These are phyloP conservation scores for Petrocephalus schoutedeni DNA, from an alignment of 2,797 vertebrate genomes.

Conservation along the genomic window DNA sequence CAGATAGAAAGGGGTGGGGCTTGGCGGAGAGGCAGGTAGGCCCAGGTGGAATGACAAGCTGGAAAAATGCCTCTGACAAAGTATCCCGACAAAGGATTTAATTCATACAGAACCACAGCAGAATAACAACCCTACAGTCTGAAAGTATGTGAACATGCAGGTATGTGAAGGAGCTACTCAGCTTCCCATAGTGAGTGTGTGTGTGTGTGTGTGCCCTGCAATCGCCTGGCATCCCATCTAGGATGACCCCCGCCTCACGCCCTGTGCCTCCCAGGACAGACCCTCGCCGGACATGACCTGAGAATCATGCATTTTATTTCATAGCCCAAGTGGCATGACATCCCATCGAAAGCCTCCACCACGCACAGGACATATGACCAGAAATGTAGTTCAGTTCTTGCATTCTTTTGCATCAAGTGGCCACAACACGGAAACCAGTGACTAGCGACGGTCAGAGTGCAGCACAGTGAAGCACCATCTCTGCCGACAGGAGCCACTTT, in stretches of 20 bases:
- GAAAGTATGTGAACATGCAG: background rate
- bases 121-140: background rate
- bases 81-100: background rate
- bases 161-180: background rate
- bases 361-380: background rate
- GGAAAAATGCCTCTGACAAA: slow-evolving; percentile 16
- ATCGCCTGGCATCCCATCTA: background rate
- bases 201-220: background rate
- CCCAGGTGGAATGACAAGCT: slow-evolving; percentile 43
- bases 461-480: background rate
- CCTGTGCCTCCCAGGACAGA: background rate
- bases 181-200: background rate
- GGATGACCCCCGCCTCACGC: background rate
- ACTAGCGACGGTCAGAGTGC: background rate
- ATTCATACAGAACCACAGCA: background rate
- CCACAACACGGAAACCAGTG: background rate
- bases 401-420: background rate
- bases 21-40: slow-evolving; percentile 44
- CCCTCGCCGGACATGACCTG: background rate
- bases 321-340: background rate
- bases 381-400: background rate
- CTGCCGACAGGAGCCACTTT: background rate
- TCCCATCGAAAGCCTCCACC: background rate
- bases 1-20: background rate
- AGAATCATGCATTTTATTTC: background rate